Evolutionary conservation across 2,113 vertebrate genomes (phyloP).

Genomic region (Brachyhypopomus occidentalis): DNA sequence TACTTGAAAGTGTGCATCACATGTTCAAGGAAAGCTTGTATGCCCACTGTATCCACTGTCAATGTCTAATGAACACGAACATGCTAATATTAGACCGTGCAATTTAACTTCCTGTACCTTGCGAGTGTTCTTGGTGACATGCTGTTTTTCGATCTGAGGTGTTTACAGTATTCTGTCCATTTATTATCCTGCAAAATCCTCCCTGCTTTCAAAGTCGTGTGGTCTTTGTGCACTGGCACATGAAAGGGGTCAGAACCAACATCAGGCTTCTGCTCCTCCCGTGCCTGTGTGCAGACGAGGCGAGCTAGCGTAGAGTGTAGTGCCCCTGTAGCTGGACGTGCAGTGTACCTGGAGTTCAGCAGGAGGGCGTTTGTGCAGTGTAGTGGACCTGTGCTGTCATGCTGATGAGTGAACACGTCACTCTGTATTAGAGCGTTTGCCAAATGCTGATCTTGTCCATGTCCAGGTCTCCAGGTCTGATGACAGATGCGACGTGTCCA

Average conservation of each 20-base stretch:
- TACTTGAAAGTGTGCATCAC: too few species aligned
- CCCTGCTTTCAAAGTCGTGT: background rate
- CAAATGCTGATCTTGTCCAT: too few species aligned
- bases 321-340: too few species aligned
- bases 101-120: background rate
- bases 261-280: slow-evolving; percentile 1
- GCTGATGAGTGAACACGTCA: too few species aligned
- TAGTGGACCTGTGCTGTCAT: too few species aligned
- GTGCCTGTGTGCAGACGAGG: background rate
- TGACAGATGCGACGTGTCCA: background rate
- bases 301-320: too few species aligned
- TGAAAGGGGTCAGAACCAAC: slow-evolving; percentile 16
- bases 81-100: background rate
- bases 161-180: background rate
- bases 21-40: too few species aligned
- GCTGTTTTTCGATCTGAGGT: background rate
- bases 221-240: slow-evolving; percentile 27
- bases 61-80: background rate
- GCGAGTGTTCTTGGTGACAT: background rate
- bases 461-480: background rate
- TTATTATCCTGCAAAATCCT: background rate
- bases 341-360: too few species aligned
- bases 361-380: too few species aligned
- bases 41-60: too few species aligned
- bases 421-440: too few species aligned